Conservation (phyloP, 2,797 vertebrate genomes). For the Urocyon cinereoargenteus region DNA sequence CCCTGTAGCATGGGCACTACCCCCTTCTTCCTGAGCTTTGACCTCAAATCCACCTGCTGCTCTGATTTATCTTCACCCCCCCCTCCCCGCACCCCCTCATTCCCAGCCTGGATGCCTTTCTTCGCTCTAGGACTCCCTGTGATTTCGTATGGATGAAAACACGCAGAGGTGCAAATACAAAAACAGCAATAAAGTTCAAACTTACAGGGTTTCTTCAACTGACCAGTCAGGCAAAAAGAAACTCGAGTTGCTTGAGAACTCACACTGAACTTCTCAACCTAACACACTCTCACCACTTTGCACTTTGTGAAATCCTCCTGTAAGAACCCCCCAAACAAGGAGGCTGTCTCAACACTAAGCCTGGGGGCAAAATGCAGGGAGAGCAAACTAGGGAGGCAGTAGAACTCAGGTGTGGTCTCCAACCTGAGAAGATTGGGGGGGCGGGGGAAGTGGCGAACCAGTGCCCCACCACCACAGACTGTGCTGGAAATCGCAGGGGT, state of each 20-base stretch:
- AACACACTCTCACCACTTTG: not conserved
- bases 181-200: not conserved
- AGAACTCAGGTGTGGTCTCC: not conserved
- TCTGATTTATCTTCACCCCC: not conserved
- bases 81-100: not conserved
- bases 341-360: not conserved
- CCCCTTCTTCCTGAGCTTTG: not conserved
- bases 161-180: not conserved
- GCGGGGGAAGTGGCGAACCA: conserved; percentile 43
- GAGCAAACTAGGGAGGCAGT: not conserved
- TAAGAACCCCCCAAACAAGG: not conserved
- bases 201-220: not conserved
- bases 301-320: not conserved
- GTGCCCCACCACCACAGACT: not conserved
- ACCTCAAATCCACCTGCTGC: not conserved
- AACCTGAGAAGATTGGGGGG: not conserved
- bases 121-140: not conserved
- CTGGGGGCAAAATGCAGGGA: not conserved
- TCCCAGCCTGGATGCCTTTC: not conserved
- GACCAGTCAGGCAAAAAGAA: not conserved
- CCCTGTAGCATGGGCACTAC: not conserved
- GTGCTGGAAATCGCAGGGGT: conserved; percentile 43
- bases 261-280: not conserved
- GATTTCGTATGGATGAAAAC: not conserved
- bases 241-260: not conserved